Evolutionary conservation across 1,140 invertebrate species (phyloP).

Genomic region (Leptestheria dahalacensis): DNA sequence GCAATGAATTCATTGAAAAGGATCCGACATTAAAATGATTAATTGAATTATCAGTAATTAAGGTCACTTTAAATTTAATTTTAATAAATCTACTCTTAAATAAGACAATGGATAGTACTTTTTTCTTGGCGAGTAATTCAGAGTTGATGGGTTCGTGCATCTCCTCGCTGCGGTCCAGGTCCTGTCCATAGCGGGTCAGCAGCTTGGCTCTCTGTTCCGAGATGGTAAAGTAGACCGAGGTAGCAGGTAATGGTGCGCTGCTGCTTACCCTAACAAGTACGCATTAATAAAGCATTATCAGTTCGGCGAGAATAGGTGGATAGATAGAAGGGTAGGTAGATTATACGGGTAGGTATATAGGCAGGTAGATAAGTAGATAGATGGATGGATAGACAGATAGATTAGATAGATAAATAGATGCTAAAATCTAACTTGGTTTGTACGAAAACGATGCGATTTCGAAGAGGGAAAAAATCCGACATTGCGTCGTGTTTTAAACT

Average conservation of each 20-base stretch:
- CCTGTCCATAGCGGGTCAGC: constrained; percentile 36
- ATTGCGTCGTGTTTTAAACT: not conserved
- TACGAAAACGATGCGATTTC: not conserved
- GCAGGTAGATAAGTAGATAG: not conserved
- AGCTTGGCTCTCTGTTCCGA: constrained; percentile 53
- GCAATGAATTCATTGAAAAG: no score
- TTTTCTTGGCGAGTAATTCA: constrained; percentile 27
- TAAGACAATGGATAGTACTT: constrained; percentile 25
- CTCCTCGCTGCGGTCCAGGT: constrained; percentile 21
- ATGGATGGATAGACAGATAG: not conserved
- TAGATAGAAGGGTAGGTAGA: not conserved
- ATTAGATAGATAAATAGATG: not conserved
- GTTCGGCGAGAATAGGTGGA: no score
- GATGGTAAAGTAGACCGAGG: constrained; percentile 48
- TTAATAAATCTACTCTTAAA: no score
- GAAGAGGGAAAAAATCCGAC: not conserved
- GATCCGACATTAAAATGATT: no score
- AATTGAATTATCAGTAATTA: no score
- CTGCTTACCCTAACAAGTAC: constrained; percentile 22
- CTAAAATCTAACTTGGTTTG: not conserved
- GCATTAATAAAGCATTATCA: not conserved
- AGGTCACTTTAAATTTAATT: no score
- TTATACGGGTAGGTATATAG: not conserved
- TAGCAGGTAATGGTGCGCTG: constrained; percentile 36
- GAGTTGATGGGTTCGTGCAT: constrained; percentile 20